Evolutionary conservation across 2,797 vertebrate genomes (phyloP).

Genomic region (Lophotriccus pileatus): DNA sequence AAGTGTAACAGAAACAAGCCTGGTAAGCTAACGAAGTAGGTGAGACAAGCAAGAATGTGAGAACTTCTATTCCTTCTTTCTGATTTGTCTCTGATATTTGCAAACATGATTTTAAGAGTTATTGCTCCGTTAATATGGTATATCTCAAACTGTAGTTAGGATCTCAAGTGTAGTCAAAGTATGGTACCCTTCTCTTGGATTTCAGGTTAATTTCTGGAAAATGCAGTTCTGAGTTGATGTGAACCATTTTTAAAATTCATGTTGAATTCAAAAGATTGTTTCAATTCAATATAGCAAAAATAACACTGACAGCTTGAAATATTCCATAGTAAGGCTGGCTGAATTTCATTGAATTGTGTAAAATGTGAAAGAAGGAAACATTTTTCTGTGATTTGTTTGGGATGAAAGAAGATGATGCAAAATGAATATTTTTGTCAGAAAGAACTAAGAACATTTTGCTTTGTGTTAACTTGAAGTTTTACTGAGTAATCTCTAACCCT

Average conservation of each 20-base stretch:
- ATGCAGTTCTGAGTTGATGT: not conserved
- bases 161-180: not conserved
- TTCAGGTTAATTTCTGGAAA: not conserved
- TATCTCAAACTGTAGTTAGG: not conserved
- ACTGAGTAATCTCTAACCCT: not conserved
- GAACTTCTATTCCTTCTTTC: not conserved
- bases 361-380: not conserved
- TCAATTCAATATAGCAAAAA: not conserved
- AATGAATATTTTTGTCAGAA: not conserved
- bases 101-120: not conserved
- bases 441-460: not conserved
- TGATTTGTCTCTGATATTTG: not conserved
- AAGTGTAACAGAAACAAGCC: not conserved
- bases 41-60: not conserved
- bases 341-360: not conserved
- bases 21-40: not conserved
- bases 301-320: not conserved
- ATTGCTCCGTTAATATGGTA: not conserved
- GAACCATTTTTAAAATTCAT: not conserved
- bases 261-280: not conserved
- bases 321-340: not conserved
- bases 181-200: not conserved
- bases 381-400: not conserved
- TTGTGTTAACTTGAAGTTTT: not conserved
- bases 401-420: not conserved